Percentiles rank a stretch among this genome's conserved stretches.
These are phyloP conservation scores for Andrena chrysosceles DNA, from an alignment of 2,888 invertebrate species.

Conservation along the genomic window DNA sequence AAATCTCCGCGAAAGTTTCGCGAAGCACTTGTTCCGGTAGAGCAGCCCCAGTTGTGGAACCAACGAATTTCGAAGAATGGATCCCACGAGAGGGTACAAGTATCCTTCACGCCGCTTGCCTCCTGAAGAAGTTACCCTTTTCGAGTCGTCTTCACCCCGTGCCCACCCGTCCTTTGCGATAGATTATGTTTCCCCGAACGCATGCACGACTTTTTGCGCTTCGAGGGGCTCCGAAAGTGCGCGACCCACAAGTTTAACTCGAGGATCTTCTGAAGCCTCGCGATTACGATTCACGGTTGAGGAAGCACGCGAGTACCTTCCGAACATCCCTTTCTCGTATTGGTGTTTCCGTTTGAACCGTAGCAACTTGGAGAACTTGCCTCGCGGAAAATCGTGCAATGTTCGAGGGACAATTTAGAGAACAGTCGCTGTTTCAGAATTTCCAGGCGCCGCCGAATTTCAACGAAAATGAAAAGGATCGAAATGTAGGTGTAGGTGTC, in stretches of 20 bases:
- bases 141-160: slow-evolving; percentile 43
- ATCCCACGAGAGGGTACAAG: slow-evolving; percentile 46
- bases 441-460: too few relatives aligned
- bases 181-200: slow-evolving; percentile 43
- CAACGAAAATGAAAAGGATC: not conserved
- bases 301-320: slow-evolving; percentile 24
- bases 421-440: too few relatives aligned
- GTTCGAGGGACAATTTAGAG: too few relatives aligned
- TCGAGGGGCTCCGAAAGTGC: slow-evolving; percentile 31
- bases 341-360: not conserved
- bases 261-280: slow-evolving; percentile 36
- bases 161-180: slow-evolving; percentile 20
- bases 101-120: slow-evolving; percentile 66
- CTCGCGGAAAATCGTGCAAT: not conserved
- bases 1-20: slow-evolving; percentile 39
- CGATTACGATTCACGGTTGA: slow-evolving; percentile 42
- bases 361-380: not conserved
- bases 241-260: slow-evolving; percentile 40
- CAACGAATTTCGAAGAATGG: slow-evolving; percentile 67
- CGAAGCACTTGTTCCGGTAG: slow-evolving; percentile 57
- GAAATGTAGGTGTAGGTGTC: not conserved
- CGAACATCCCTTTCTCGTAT: slow-evolving; percentile 24
- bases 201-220: slow-evolving; percentile 27
- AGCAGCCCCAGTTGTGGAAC: slow-evolving; percentile 38
- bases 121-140: slow-evolving; percentile 60